Evolutionary conservation across 2,113 vertebrate species (phyloP), one percentile per base, ranked within the genome.

Genomic region (Pygoscelis adeliae): DNA sequence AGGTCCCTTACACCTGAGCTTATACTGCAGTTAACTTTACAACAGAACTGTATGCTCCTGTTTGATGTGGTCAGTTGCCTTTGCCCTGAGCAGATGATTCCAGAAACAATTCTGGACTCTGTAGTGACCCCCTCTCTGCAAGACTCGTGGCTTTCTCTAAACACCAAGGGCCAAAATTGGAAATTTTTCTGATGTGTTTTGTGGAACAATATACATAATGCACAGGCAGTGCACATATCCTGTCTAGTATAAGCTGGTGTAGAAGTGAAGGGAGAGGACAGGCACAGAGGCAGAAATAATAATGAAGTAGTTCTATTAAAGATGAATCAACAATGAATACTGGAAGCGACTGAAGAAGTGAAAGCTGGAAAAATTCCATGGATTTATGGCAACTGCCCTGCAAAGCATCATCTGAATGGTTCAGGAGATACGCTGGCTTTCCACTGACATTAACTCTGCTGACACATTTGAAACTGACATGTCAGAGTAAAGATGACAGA

Each of bases 31-130:
- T 36, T 11, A 50, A 0, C 15, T 70, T 70, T 30, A 30, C 17
- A 36, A 22, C 6, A 65, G 65, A 71, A 19, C 14, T 0, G 0
- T 22, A 30, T 21, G 5, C 8, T 58, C 5, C 23, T 53, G 9
- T 79, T 67, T 58, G 16, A 46, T 3, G 2, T 10, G 7, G 6
- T 52, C 34, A 38, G 25, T 14, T 76, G 46, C 6, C 9, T 61
- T 63, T 76, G 22, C 34, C 52, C 34, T 82, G 53, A 59, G 8
- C 23, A 44, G 10, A 6, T 73, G 38, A 27, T 13, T 77, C 8
- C 58, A 83, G 52, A 87, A 89, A 53, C 2, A 2, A 29, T 49
- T 50, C 61, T 40, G 15, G 20, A 20, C 10, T 53, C 30, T 56
- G 49, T 12, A 65, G 23, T 21, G 19, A 55, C 8, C 0, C 7